A percentile compares a stretch with the other conserved stretches of the same genome.
These are phyloP conservation scores for Habropoda laboriosa DNA, from an alignment of 1,140 invertebrate species.

Conservation along the genomic window DNA sequence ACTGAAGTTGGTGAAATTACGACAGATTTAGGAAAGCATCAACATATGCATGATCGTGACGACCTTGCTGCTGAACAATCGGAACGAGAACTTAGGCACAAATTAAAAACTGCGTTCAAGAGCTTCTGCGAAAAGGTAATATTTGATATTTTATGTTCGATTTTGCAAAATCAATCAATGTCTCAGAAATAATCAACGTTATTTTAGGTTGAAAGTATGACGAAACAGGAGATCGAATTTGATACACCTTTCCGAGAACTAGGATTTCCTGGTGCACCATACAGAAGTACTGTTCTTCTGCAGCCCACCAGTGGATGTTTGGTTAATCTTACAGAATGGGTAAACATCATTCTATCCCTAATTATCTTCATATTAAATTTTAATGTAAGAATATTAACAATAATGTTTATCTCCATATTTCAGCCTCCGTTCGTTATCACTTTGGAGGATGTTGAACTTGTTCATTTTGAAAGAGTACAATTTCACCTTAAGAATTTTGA, in stretches of 20 bases:
- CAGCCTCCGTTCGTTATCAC: conserved; percentile 99
- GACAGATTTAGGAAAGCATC: conserved; percentile 99
- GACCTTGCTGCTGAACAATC: conserved; percentile 99
- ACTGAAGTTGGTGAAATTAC: conserved; percentile 99
- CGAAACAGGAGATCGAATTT: conserved; percentile 98
- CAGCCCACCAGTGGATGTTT: conserved; percentile 98
- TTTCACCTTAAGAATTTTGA: conserved; percentile 99
- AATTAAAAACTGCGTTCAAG: conserved; percentile 98
- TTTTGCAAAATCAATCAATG: background rate
- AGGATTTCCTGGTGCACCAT: conserved; percentile 99
- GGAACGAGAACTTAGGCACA: conserved; percentile 97
- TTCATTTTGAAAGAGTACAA: conserved; percentile 99
- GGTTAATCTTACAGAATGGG: conserved; percentile 99
- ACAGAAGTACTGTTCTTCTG: conserved; percentile 96
- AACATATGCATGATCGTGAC: conserved; percentile 99
- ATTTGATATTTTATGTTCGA: conserved; percentile 12
- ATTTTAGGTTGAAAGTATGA: conserved; percentile 92
- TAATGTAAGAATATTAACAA: background rate
- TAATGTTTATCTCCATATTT: conserved; percentile 62
- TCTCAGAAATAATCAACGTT: background rate
- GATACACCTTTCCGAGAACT: conserved; percentile 99
- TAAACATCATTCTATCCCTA: conserved; percentile 71
- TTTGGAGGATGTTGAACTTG: conserved; percentile 97
- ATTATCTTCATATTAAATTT: background rate
- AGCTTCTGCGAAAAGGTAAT: conserved; percentile 96